These are phyloP conservation scores for Craseonycteris thonglongyai DNA, from an alignment of 2,113 vertebrate genomes.

Conservation along the genomic window DNA sequence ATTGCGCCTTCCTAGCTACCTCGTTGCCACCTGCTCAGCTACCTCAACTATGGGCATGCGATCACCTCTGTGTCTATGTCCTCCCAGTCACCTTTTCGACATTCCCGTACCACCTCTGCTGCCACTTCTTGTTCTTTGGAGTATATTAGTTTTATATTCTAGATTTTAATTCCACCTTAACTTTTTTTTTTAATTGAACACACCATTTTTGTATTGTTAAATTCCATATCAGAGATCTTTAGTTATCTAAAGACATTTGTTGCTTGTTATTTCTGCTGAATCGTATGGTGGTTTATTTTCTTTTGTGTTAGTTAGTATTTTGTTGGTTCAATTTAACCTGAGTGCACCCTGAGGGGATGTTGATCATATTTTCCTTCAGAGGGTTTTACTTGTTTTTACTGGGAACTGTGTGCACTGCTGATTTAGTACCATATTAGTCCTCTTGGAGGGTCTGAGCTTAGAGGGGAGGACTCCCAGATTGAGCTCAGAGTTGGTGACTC, in stretches of 20 bases:
- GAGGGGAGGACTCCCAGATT: neutral
- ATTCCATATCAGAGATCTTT: neutral
- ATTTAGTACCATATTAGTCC: neutral
- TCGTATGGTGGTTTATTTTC: neutral
- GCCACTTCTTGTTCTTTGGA: neutral
- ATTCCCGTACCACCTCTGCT: neutral
- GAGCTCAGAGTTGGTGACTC: neutral
- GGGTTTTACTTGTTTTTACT: neutral
- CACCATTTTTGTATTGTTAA: neutral
- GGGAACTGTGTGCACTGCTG: neutral
- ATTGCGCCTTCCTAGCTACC: neutral
- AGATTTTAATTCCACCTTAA: neutral
- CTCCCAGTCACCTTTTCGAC: neutral
- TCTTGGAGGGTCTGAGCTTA: neutral
- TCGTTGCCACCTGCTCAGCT: neutral
- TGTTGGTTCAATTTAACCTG: neutral
- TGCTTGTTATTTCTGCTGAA: neutral
- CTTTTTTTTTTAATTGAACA: neutral
- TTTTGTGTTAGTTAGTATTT: slow-evolving; percentile 14
- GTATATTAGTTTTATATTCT: neutral
- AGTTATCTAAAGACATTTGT: neutral
- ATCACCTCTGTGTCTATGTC: neutral
- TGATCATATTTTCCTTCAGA: slow-evolving; percentile 15
- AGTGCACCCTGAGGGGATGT: neutral
- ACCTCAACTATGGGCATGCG: neutral